Percentiles rank a stretch among this genome's conserved stretches.
Evolutionary conservation across 2,888 invertebrate genomes (phyloP).

Genomic region (Capitulum mitella): DNA sequence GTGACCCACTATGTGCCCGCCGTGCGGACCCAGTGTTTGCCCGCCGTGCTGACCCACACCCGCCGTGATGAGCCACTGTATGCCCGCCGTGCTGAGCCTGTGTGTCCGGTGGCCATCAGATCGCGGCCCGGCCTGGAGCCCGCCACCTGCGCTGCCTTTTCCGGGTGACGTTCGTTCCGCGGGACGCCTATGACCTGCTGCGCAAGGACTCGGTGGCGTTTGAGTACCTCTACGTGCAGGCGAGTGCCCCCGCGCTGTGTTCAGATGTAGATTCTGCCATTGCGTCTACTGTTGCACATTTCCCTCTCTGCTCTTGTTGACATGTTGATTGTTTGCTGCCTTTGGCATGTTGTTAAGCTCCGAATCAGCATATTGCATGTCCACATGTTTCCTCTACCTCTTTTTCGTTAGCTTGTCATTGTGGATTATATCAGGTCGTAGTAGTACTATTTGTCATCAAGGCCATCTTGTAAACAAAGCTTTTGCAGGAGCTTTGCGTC

Average conservation of each 20-base stretch:
- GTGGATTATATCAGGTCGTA: too few species aligned
- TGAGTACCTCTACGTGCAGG: slow-evolving; percentile 80
- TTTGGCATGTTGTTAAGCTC: too few species aligned
- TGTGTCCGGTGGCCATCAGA: slow-evolving; percentile 52
- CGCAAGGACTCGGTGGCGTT: slow-evolving; percentile 75
- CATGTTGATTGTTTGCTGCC: too few species aligned
- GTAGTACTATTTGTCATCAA: too few species aligned
- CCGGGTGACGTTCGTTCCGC: slow-evolving; percentile 80
- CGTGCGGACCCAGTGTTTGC: background rate
- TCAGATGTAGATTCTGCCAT: background rate
- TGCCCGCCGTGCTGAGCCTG: background rate
- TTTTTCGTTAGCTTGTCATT: too few species aligned
- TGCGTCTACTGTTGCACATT: background rate
- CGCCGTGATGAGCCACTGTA: background rate
- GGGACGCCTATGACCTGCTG: slow-evolving; percentile 73
- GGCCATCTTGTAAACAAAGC: too few species aligned
- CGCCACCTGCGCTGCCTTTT: slow-evolving; percentile 83
- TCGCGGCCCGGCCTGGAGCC: slow-evolving; percentile 81
- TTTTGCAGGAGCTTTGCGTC: too few species aligned
- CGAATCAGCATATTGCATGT: too few species aligned
- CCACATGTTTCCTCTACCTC: too few species aligned
- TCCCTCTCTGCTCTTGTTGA: too few species aligned
- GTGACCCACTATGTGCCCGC: background rate
- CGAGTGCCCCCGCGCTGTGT: slow-evolving; percentile 38
- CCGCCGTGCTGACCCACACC: background rate